Evolutionary conservation across 2,888 invertebrate species (phyloP).

Genomic region (Parochlus steinenii): DNA sequence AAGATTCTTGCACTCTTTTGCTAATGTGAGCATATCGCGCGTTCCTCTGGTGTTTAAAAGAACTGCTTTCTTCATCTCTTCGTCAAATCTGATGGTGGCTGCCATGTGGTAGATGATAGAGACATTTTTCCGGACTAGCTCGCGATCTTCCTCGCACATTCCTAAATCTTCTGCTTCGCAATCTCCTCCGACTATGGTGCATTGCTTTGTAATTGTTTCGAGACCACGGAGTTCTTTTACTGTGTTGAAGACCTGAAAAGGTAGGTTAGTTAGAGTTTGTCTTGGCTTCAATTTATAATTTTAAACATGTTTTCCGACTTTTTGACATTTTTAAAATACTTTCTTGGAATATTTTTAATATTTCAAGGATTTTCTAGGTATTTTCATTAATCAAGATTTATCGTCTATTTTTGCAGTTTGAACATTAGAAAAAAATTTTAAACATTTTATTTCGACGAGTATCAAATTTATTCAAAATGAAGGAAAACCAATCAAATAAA

Average conservation of each 20-base stretch:
- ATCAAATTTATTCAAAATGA: no score
- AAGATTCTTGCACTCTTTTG: constrained; percentile 57
- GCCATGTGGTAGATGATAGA: constrained; percentile 76
- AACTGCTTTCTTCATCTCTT: constrained; percentile 74
- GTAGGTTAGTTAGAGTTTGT: constrained; percentile 12
- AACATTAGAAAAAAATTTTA: no score
- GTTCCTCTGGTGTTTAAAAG: constrained; percentile 86
- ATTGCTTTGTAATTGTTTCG: constrained; percentile 42
- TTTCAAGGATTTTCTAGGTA: no score
- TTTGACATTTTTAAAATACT: not conserved
- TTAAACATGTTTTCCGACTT: not conserved
- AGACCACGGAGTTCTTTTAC: constrained; percentile 48
- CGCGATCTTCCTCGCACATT: constrained; percentile 46
- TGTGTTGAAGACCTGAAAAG: constrained; percentile 55
- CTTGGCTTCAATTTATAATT: not conserved
- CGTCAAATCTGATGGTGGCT: constrained; percentile 61
- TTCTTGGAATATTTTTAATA: no score
- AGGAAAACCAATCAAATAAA: no score
- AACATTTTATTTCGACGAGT: no score
- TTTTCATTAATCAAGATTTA: no score
- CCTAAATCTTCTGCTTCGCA: constrained; percentile 49
- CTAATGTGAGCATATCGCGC: constrained; percentile 69
- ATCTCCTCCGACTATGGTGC: constrained; percentile 59
- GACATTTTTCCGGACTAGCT: constrained; percentile 46
- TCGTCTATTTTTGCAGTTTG: no score